phyloP scores from a whole-genome alignment of 2,113 vertebrate genomes.

The Hippolais icterina region DNA sequence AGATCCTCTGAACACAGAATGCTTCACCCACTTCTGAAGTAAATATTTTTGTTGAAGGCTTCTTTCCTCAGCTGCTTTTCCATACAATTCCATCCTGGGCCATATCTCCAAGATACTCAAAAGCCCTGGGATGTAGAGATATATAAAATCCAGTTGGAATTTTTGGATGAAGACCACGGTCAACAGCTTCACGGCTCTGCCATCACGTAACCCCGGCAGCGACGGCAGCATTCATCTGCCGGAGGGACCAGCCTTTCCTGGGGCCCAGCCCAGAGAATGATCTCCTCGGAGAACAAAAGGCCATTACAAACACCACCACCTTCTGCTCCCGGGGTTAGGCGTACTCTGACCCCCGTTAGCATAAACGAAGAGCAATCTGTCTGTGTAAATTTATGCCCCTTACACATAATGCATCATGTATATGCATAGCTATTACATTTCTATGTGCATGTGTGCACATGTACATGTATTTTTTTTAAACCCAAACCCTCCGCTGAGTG shows the following conservation, averaged over 20 bases:
- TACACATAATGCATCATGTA: neutral
- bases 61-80: neutral
- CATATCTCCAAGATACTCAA: neutral
- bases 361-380: constrained; percentile 58
- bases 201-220: neutral
- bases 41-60: neutral
- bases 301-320: constrained; percentile 63
- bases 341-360: constrained; percentile 55
- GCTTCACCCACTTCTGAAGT: neutral
- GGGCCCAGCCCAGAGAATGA: constrained; percentile 42
- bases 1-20: neutral
- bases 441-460: neutral
- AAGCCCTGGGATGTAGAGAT: neutral
- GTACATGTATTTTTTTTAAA: neutral
- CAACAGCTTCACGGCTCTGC: neutral
- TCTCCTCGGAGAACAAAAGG: constrained; percentile 51
- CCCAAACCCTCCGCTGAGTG: neutral
- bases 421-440: neutral
- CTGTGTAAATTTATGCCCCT: constrained; percentile 40
- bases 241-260: constrained; percentile 3
- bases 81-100: neutral
- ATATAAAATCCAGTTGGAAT: neutral
- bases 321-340: constrained; percentile 63
- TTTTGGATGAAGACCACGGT: constrained; percentile 40
- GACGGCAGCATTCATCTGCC: neutral